Base-by-base conservation (phyloP, 2,888 invertebrate species). In the Microplitis manilae region DNA sequence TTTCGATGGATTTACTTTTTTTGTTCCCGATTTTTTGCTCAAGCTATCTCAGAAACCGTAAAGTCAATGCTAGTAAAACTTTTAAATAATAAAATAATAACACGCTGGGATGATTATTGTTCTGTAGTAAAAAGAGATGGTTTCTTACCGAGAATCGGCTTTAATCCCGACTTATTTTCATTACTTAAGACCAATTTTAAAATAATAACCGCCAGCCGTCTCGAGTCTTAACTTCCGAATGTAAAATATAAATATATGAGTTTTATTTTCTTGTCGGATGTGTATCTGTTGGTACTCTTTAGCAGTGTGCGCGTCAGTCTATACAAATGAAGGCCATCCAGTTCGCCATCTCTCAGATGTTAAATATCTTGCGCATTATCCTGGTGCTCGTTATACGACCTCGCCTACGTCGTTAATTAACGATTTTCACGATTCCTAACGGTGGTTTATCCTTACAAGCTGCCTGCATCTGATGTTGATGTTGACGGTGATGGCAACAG, bases 381-480 rank as follows among this genome's bases (percentile, higher is more conserved):
- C 68, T 68, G 74, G 76, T 75, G 60, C 78, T 80, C 75, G 73
- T 64, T 68, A 50, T 50, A 68, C 65, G 68, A 73, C 62, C 76
- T 40, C 65, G 70, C 68, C 78, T 79, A 74, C 30, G 75, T 81
- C 79, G 76, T 79, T 83, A 84, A 84, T 84, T 84, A 82, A 82
- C 78, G 74, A 80, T 79, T 79, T 81, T 78, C 81, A 68, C 80
- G 74, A 79, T 78, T 83, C 78, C 39, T 84, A 85, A 84, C 83
- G 84, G 78, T 73, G 65, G 65, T 13, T 60, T 8, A 15, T n/a
- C 20, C 8, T 50, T 15, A 38, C 8, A 9, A 40, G 62, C 20
- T 13, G 30, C 30, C 65, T 20, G 2, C 65, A 13, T 20, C 13
- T 13, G 78, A 79, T 78, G 76, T 79, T 77, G 79, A 73, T 73